These are phyloP conservation scores for Pogonus chalceus DNA, from an alignment of 1,140 invertebrate genomes.

Conservation along the genomic window DNA sequence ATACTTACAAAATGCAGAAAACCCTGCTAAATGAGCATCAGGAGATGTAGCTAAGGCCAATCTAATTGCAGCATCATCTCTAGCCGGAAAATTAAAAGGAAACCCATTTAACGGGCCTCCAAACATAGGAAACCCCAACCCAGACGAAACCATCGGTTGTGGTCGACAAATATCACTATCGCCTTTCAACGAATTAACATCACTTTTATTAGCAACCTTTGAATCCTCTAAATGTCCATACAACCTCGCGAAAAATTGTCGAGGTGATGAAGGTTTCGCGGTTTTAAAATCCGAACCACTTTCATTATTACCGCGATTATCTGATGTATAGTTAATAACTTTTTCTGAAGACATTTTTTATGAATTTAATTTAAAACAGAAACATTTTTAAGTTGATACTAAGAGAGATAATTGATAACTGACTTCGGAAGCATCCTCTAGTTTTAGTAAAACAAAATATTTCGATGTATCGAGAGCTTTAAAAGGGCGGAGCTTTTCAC, in stretches of 20 bases:
- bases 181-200: neutral
- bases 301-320: neutral
- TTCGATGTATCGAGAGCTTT: neutral
- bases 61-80: neutral
- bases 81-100: neutral
- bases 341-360: neutral
- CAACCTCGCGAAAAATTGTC: constrained; percentile 54
- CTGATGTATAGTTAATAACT: neutral
- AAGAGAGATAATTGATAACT: neutral
- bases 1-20: constrained; percentile 52
- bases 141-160: neutral
- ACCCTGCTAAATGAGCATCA: constrained; percentile 43
- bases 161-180: neutral
- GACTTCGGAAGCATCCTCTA: neutral
- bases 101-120: neutral
- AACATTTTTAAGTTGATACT: neutral
- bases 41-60: neutral
- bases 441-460: neutral
- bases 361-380: neutral
- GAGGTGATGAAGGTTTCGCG: constrained; percentile 45
- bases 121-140: neutral
- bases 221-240: constrained; percentile 50
- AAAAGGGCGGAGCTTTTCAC: neutral
- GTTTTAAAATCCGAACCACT: neutral
- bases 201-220: constrained; percentile 19